Evolutionary conservation across 2,113 vertebrate genomes (phyloP), one percentile per base, ranked within the genome.

Genomic region (Oncorhynchus nerka): DNA sequence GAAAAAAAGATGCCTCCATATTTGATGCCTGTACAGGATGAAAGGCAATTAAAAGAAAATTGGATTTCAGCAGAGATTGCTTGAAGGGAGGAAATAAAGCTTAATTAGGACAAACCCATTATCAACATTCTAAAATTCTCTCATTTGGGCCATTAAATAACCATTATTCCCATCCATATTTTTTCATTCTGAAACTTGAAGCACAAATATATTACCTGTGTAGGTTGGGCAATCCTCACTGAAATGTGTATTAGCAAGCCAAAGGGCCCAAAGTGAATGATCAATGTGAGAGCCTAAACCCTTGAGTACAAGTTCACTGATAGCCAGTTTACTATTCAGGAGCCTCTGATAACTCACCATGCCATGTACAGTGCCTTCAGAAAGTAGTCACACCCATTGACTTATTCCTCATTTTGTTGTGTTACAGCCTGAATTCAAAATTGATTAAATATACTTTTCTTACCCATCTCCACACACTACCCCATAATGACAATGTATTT

Each of bases 91-190:
- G 70, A 81, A 75, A 78, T 49, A 75, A 77, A 75, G 72, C 76
- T 80, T 86, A 86, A 88, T 85, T 85, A 84, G 78, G 71, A 78
- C 65, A 73, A 72, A 20, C 62, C 61, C 71, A 79, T 85, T 85
- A 85, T 82, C 75, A 83, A 67, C 76, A 70, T 84, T 68, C 73
- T 76, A 55, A 78, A 75, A 69, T 68, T 69, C 48, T 81, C 74
- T 83, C 73, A 70, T 74, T 74, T 70, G 83, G 74, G 68, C 80
- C 68, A 82, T 80, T 81, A 88, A 66, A 24, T 11, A 85, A 73
- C 57, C 68, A 85, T 83, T 82, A 78, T 75, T 76, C 74, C 67
- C 70, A 72, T 76, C 70, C 61, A 77, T 75, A 81, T 74, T 76
- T 79, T 34, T 32, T 39, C 15, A 5, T 11, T 66, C 70, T 67